Evolutionary conservation across 1,140 invertebrate genomes (phyloP).

Genomic region (Listronotus oregonensis): DNA sequence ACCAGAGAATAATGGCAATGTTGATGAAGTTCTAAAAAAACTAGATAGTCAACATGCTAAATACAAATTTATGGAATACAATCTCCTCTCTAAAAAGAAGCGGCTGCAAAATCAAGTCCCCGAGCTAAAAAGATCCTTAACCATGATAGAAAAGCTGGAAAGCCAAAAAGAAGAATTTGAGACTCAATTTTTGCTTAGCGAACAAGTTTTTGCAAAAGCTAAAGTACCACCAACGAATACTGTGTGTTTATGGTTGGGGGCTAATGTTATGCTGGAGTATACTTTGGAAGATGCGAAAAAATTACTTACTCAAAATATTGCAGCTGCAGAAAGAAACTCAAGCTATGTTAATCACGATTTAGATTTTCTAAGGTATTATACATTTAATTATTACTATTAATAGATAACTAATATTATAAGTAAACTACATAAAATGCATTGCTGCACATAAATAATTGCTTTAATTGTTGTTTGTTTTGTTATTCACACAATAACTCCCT

Average conservation of each 20-base stretch:
- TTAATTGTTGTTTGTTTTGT: not conserved
- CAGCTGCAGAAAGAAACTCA: conserved; percentile 83
- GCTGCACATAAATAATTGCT: no score
- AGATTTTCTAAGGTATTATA: conserved; percentile 76
- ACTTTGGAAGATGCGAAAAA: conserved; percentile 88
- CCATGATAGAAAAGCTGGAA: conserved; percentile 90
- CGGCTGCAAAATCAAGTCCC: conserved; percentile 90
- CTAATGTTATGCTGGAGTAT: conserved; percentile 99
- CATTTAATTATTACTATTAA: not conserved
- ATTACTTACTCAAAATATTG: conserved; percentile 86
- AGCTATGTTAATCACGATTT: conserved; percentile 88
- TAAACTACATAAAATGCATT: no score
- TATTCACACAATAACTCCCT: no score
- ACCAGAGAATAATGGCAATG: conserved; percentile 77
- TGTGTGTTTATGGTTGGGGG: conserved; percentile 97
- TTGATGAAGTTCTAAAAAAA: conserved; percentile 81
- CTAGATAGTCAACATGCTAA: conserved; percentile 92
- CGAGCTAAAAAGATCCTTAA: conserved; percentile 87
- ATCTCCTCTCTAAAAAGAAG: conserved; percentile 80
- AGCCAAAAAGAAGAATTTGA: conserved; percentile 81
- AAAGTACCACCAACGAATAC: conserved; percentile 89
- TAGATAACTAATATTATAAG: conserved; percentile 1
- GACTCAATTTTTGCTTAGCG: conserved; percentile 92
- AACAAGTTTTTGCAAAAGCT: conserved; percentile 92
- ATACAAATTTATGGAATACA: conserved; percentile 97